These are phyloP conservation scores for Cactoblastis cactorum DNA, from an alignment of 2,888 invertebrate genomes.

Conservation along the genomic window DNA sequence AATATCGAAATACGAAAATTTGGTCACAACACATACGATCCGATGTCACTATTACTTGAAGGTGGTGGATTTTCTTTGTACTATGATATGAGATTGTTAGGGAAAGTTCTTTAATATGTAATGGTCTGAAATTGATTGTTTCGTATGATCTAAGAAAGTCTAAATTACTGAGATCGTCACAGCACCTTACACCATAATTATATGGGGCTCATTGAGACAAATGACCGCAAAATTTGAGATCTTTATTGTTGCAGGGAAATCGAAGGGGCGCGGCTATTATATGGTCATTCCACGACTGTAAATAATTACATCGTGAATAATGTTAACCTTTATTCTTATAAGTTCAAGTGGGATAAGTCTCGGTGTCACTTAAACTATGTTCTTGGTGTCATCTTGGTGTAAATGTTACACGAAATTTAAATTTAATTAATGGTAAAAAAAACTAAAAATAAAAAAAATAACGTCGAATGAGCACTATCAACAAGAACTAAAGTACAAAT, in stretches of 20 bases:
- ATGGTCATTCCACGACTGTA: slow-evolving; percentile 53
- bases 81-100: no score
- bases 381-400: slow-evolving; percentile 67
- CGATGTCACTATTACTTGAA: no score
- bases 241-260: neutral
- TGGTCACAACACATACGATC: no score
- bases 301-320: slow-evolving; percentile 45
- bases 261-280: slow-evolving; percentile 18
- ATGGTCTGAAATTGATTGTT: no score
- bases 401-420: slow-evolving; percentile 42
- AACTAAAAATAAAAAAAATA: slow-evolving; percentile 38
- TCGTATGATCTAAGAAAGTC: no score
- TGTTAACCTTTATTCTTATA: slow-evolving; percentile 39
- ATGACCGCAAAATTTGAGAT: neutral
- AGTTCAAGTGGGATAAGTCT: slow-evolving; percentile 57
- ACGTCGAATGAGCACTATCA: slow-evolving; percentile 70
- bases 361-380: slow-evolving; percentile 58
- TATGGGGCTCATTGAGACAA: neutral
- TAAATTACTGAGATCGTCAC: neutral
- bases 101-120: no score
- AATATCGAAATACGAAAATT: no score
- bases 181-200: neutral
- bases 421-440: slow-evolving; percentile 15
- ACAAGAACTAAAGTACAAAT: slow-evolving; percentile 76
- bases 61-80: no score